Evolutionary conservation across 2,888 invertebrate species (phyloP), one percentile per base, ranked within the genome.

Genomic region (Mantis religiosa): DNA sequence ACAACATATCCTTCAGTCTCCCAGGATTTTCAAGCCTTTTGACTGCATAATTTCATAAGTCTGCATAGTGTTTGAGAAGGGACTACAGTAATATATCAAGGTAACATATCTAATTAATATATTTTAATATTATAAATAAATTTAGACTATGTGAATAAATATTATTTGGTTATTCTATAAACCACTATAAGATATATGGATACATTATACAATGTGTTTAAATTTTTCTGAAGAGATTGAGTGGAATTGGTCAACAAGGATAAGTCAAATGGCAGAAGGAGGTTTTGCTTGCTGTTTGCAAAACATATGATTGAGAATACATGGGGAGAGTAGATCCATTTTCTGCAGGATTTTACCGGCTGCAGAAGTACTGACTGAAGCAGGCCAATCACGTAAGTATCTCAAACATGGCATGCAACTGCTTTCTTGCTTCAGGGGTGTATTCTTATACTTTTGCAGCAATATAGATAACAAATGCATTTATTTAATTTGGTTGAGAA

Each of bases 401-500:
- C 82, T 34, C 82, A 30, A 12, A 89, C 3, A 82, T n/a, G 9
- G 82, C 83, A 81, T 86, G 86, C 83, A 89, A 82, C 1, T 1
- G n/a, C 34, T 85, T 85, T 28, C 81, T 0, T 9, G 85, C 82
- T 28, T 84, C 84, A 54, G 54, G 84, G 41, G 88, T 54, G 71
- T 84, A 54, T 47, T 84, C 71, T 1, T 84, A 3, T 54, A 88
- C 88, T 88, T 88, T 84, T 25, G 28, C 41, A 88, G 47, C 84
- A 27, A 84, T 71, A 34, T 84, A 88, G 54, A 71, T 84, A 7
- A 88, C 20, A 88, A 88, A 88, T 83, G 54, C 4, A 88, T 41
- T 47, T 15, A 83, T 88, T 83, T 88, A 41, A 28, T 88, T 82
- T 0, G 34, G 6, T 88, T 88, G 0, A 88, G 83, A 34, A 15